phyloP scores from a whole-genome alignment of 2,797 vertebrate species.

The Apogon hyalosoma region DNA sequence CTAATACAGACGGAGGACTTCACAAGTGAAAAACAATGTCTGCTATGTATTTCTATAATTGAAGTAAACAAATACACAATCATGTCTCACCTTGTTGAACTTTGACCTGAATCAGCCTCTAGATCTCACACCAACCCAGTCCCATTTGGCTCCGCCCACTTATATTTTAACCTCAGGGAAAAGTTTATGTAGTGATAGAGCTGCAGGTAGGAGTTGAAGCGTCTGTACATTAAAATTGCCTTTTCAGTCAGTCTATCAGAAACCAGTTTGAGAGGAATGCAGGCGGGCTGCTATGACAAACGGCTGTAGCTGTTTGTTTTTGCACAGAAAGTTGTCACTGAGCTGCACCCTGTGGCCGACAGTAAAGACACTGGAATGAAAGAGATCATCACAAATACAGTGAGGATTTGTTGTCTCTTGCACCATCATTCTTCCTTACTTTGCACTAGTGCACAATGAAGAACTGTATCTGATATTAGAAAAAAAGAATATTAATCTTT shows the following conservation, averaged over 20 bases:
- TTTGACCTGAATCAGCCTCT: neutral
- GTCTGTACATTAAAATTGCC: neutral
- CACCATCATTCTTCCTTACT: neutral
- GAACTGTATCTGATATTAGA: neutral
- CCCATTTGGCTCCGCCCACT: neutral
- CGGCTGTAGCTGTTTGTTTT: conserved; percentile 8
- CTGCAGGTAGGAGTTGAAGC: neutral
- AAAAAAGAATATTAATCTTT: neutral
- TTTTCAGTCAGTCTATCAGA: neutral
- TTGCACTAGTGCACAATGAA: neutral
- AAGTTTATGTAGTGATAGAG: neutral
- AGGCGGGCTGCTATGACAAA: conserved; percentile 8
- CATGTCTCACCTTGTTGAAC: neutral
- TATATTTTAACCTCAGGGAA: neutral
- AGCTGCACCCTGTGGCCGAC: neutral
- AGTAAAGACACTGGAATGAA: neutral
- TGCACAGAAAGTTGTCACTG: conserved; percentile 8
- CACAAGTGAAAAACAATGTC: no score
- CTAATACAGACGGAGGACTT: no score
- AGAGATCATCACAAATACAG: neutral
- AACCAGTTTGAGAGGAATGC: conserved; percentile 71
- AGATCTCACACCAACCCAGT: neutral
- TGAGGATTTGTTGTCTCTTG: neutral
- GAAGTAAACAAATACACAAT: no score
- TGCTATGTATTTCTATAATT: no score